These are phyloP conservation scores for Drosophila phalerata DNA, from an alignment of 2,888 invertebrate species.

Conservation along the genomic window DNA sequence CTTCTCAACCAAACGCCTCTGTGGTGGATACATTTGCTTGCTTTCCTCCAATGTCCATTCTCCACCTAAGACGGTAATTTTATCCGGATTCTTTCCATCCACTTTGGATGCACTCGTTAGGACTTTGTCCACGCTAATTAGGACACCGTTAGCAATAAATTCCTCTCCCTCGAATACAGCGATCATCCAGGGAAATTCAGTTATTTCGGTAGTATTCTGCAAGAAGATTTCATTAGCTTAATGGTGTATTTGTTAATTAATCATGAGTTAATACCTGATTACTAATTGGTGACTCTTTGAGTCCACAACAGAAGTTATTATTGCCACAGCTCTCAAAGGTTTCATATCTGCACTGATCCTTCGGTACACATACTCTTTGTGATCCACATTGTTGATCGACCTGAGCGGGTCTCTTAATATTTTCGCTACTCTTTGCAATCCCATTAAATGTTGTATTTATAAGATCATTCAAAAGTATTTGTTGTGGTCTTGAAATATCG, in stretches of 20 bases:
- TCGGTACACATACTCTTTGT: neutral
- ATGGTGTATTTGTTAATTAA: neutral
- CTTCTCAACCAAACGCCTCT: neutral
- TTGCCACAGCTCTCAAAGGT: neutral
- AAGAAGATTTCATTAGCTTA: neutral
- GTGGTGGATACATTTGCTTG: neutral
- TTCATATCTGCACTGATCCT: neutral
- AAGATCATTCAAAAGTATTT: neutral
- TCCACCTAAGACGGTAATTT: neutral
- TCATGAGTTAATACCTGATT: neutral
- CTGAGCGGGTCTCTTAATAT: neutral
- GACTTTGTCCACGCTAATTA: slow-evolving; percentile 1
- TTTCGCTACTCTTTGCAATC: neutral
- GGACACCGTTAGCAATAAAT: neutral
- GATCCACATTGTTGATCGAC: neutral
- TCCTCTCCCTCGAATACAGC: neutral
- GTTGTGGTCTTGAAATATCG: neutral
- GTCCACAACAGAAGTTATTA: slow-evolving; percentile 1
- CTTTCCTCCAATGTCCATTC: neutral
- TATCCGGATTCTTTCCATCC: neutral
- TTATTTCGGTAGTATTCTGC: neutral
- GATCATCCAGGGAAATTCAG: slow-evolving; percentile 11
- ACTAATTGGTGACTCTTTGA: neutral
- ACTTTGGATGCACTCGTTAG: neutral
- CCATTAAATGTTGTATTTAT: neutral